Percentiles rank a stretch among this genome's conserved stretches.
phyloP scores from a whole-genome alignment of 2,797 vertebrate species.

The Sus cebifrons region DNA sequence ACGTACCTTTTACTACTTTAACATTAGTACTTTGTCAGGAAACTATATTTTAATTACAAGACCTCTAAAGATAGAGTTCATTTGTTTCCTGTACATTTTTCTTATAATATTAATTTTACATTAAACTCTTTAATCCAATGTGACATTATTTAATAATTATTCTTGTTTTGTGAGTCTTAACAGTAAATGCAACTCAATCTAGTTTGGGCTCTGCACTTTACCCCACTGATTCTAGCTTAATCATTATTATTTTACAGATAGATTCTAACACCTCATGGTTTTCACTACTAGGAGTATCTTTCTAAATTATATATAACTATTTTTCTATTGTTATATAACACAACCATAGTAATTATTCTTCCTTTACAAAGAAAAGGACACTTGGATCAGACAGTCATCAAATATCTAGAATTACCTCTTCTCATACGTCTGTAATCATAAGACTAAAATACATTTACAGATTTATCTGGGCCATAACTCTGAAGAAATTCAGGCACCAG shows the following conservation, averaged over 20 bases:
- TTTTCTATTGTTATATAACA: slow-evolving; percentile 34
- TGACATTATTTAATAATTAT: slow-evolving; percentile 53
- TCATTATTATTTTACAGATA: slow-evolving; percentile 21
- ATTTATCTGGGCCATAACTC: background rate
- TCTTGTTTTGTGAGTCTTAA: slow-evolving; percentile 42
- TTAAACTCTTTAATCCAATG: background rate
- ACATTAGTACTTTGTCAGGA: background rate
- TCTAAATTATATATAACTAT: background rate
- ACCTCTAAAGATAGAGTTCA: slow-evolving; percentile 20
- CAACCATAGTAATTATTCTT: background rate
- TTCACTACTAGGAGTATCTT: background rate
- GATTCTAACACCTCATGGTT: slow-evolving; percentile 22
- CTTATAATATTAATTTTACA: background rate
- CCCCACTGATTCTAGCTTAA: background rate
- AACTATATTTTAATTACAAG: slow-evolving; percentile 3
- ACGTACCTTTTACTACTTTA: background rate
- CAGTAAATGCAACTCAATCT: slow-evolving; percentile 15
- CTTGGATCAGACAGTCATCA: background rate
- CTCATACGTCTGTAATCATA: background rate
- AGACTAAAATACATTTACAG: background rate
- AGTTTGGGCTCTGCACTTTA: slow-evolving; percentile 45
- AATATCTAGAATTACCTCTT: background rate
- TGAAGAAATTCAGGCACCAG: background rate
- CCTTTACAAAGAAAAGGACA: slow-evolving; percentile 28
- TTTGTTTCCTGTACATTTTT: background rate